A percentile compares a stretch with the other conserved stretches of the same genome.
Evolutionary conservation across 2,888 invertebrate genomes (phyloP).

Genomic region (Drosophila formosana): DNA sequence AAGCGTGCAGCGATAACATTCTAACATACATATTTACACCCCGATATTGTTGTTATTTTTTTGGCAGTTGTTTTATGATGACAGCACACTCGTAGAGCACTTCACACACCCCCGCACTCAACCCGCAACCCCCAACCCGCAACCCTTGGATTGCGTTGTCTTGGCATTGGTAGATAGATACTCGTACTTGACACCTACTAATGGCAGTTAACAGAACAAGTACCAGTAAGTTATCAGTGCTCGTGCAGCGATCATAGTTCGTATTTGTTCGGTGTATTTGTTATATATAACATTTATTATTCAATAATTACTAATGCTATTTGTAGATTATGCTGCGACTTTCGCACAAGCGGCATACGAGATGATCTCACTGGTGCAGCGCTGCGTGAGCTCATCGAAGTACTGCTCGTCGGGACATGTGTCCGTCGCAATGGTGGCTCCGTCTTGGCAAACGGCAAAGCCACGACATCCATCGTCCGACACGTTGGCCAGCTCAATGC

Average conservation of each 20-base stretch:
- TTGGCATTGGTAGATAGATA: conserved; percentile 10
- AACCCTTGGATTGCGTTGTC: neutral
- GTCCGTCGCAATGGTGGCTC: conserved; percentile 66
- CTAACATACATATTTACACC: conserved; percentile 33
- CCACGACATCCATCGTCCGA: conserved; percentile 77
- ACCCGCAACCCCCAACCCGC: neutral
- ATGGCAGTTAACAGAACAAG: conserved; percentile 24
- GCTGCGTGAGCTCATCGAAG: conserved; percentile 77
- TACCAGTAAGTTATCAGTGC: conserved; percentile 58
- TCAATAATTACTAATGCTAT: neutral
- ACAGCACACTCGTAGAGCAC: conserved; percentile 18
- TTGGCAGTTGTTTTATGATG: conserved; percentile 58
- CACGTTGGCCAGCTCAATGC: conserved; percentile 76
- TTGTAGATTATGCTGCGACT: neutral
- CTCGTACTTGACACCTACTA: conserved; percentile 27
- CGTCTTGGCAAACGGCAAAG: conserved; percentile 77
- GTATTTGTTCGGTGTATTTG: neutral
- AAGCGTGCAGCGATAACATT: conserved; percentile 49
- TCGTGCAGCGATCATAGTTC: conserved; percentile 23
- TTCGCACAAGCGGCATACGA: conserved; percentile 73
- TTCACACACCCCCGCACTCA: conserved; percentile 1
- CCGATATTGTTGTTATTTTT: conserved; percentile 34
- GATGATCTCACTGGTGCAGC: conserved; percentile 66
- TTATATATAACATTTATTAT: conserved; percentile 48
- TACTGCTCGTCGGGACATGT: conserved; percentile 72